Evolutionary conservation across 37 sponge, comb jelly and placozoan genomes (phyloP), one percentile per base, ranked within the genome.

Genomic region (Ephydatia muelleri): DNA sequence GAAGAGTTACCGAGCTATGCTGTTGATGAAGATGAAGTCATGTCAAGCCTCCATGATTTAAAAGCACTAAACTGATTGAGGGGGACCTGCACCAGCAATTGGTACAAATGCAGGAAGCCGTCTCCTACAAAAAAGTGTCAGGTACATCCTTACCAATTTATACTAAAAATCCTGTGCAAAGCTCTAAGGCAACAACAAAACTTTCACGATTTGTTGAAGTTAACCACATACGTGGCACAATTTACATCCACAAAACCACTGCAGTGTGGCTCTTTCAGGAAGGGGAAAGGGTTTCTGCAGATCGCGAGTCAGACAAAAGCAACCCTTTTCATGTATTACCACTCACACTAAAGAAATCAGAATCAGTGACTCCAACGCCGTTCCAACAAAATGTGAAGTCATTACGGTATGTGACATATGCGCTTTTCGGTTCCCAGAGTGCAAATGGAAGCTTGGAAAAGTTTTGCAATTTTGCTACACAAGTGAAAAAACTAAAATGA

Each of bases 261-360:
- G 86, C 80, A 65, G 91, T 85, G 76, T 90, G 91, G 91, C 68
- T 90, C 0, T 57, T 90, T 11, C 79, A 85, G 22, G 86, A 90
- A 71, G 83, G 82, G 34, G 86, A 90, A 57, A 43, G 86, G 28
- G 86, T 90, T 0, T 90, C 86, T 39, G 66, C 83, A 64, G 91
- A 90, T 65, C 72, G 86, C 11, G 82, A 43, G 90, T 90, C 12
- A 79, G 90, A 43, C 30, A 35, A 32, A 83, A 71, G 68, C 89
- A 89, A 57, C 89, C 84, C 22, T 89, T 32, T 64, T 32, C 65
- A 32, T 49, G 23, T 68, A 43, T 71, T 40, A 43, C n/a, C n/a
- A n/a, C n/a, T n/a, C n/a, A 6, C 6, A 4, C 40, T 67, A 36
- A 64, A 4, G 16, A 22, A 23, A 22, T 32, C 32, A 65, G 3